These are phyloP conservation scores for Squalus acanthias DNA, from an alignment of 2,797 vertebrate species.

Conservation along the genomic window DNA sequence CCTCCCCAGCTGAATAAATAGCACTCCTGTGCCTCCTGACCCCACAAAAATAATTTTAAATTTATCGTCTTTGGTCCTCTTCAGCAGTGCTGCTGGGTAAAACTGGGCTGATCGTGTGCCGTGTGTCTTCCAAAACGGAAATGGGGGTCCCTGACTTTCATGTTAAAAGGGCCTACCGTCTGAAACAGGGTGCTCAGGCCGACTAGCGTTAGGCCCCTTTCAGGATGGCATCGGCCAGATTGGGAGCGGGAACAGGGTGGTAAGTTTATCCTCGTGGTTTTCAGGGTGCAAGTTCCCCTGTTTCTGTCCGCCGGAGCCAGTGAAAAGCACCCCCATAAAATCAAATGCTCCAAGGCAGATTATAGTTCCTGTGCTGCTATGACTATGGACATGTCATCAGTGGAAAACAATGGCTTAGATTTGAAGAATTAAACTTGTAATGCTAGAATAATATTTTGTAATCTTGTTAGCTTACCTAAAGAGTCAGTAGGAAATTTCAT, in stretches of 20 bases:
- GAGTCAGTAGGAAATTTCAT: neutral
- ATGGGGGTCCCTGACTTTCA: neutral
- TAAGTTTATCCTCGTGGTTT: neutral
- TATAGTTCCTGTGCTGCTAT: neutral
- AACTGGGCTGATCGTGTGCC: neutral
- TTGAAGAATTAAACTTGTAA: neutral
- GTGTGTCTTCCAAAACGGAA: neutral
- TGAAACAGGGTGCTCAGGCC: neutral
- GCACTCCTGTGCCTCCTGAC: neutral
- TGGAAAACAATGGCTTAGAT: neutral
- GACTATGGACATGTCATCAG: neutral
- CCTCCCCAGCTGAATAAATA: neutral
- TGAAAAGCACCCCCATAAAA: neutral
- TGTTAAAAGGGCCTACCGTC: neutral
- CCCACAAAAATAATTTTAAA: neutral
- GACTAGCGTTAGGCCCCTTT: neutral
- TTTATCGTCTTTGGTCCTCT: neutral
- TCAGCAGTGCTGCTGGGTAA: neutral
- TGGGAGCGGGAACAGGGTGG: neutral
- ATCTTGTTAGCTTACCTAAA: neutral
- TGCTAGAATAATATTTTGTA: neutral
- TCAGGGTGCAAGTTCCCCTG: neutral
- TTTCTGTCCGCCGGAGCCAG: neutral
- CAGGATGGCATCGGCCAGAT: neutral
- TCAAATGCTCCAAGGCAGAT: neutral